Evolutionary conservation across 2,888 invertebrate genomes (phyloP), one percentile per base, ranked within the genome.

Genomic region (Drosophila merina): DNA sequence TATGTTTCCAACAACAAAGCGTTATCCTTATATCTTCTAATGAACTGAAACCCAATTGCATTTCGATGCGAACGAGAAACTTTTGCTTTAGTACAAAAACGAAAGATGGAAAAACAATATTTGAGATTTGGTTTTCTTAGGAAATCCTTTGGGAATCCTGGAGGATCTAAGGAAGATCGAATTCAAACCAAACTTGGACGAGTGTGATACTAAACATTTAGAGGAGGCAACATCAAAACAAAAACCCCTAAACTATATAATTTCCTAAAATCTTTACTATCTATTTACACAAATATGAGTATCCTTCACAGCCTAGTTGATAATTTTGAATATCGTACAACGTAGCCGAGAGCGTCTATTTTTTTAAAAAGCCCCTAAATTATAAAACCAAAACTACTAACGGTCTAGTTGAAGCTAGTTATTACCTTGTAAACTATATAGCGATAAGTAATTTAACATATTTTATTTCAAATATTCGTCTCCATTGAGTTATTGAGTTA

Each of bases 171-270:
- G 42, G 57, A 31, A 26, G 31, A 52, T n/a, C 40, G 55, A 50
- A 73, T 55, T 55, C 33, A 60, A 63, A 75, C 68, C 51, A 72
- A 86, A 70, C 55, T 72, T 86, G 78, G 76, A 74, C 76, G 84
- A 56, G 81, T 89, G 88, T 86, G 88, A 87, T 84, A 85, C 88
- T 89, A 86, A 89, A 78, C 66, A 76, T 76, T 74, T 79, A 88
- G 77, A 74, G 71, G 52, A 71, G 86, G 74, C 79, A 72, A 77
- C 78, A 78, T 71, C 78, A 71, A 76, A 70, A 67, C 33, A 62
- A 60, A 60, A 48, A 54, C 25, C 66, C 51, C 51, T 74, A 62
- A 62, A 72, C 68, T 76, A 74, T 74, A 62, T 49, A 59, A 71
- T 60, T 71, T 71, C 69, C 62, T 54, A 57, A 64, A 63, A 68